These are phyloP conservation scores for Falco columbarius DNA, from an alignment of 2,797 vertebrate species.

Conservation along the genomic window DNA sequence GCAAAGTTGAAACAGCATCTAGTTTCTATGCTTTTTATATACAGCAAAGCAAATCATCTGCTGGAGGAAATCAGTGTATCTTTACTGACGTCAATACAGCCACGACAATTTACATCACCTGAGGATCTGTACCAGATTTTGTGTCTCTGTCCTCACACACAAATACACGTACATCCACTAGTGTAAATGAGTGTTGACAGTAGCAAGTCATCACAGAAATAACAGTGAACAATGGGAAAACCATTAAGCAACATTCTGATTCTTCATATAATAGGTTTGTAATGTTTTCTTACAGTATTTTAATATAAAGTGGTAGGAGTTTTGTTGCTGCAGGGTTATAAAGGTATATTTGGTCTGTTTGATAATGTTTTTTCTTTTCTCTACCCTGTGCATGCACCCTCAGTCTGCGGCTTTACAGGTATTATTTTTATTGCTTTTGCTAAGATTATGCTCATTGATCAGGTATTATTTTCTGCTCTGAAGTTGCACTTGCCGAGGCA, in stretches of 20 bases:
- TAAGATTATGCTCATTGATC: constrained; percentile 7
- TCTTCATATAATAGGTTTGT: not conserved
- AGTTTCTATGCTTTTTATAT: constrained; percentile 20
- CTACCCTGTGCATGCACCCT: not conserved
- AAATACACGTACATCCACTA: not conserved
- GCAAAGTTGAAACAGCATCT: constrained; percentile 4
- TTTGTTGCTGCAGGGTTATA: constrained; percentile 7
- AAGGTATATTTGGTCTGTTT: not conserved
- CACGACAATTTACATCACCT: constrained; percentile 29
- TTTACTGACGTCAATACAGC: constrained; percentile 18
- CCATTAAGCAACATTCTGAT: not conserved
- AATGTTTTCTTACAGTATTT: not conserved
- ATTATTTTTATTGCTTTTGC: constrained; percentile 17
- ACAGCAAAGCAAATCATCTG: not conserved
- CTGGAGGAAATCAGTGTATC: constrained; percentile 23
- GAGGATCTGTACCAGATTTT: constrained; percentile 26
- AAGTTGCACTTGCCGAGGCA: not conserved
- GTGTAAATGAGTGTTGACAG: constrained; percentile 2
- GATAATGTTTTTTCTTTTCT: not conserved
- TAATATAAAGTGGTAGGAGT: not conserved
- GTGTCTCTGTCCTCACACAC: not conserved
- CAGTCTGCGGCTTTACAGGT: not conserved
- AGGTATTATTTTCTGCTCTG: not conserved
- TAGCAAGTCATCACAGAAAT: not conserved
- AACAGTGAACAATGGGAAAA: not conserved